These are phyloP conservation scores for Cebuella pygmaea DNA, from an alignment of 2,797 vertebrate genomes.

Conservation along the genomic window DNA sequence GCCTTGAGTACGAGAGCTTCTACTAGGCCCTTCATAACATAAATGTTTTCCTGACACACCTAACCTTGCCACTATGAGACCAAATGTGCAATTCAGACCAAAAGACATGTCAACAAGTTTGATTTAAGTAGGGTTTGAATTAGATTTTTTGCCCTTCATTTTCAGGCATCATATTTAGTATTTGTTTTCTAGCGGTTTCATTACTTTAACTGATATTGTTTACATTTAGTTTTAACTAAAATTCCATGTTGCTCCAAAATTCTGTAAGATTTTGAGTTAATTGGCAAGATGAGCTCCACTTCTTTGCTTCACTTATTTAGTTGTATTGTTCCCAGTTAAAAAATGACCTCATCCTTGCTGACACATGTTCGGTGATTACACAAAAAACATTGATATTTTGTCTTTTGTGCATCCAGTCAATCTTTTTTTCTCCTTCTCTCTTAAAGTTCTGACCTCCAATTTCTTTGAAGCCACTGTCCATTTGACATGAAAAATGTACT, in stretches of 20 bases:
- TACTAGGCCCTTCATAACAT: not conserved
- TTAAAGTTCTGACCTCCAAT: conserved; percentile 38
- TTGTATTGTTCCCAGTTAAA: conserved; percentile 26
- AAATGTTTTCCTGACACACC: not conserved
- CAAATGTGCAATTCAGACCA: not conserved
- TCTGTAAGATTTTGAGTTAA: not conserved
- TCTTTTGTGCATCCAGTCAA: conserved; percentile 68
- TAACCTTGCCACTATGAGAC: not conserved
- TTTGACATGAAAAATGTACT: conserved; percentile 80
- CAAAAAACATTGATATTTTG: conserved; percentile 72
- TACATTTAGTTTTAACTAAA: not conserved
- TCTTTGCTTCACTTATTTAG: not conserved
- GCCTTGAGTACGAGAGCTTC: not conserved
- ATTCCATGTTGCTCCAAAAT: not conserved
- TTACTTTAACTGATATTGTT: not conserved
- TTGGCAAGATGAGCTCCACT: not conserved
- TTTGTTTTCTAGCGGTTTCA: not conserved
- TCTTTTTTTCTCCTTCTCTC: conserved; percentile 68
- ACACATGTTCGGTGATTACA: conserved; percentile 59
- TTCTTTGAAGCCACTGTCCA: conserved; percentile 79
- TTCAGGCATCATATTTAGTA: not conserved
- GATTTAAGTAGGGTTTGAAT: not conserved
- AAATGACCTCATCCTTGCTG: conserved; percentile 48
- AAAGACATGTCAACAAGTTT: not conserved
- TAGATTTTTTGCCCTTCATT: not conserved